Percentiles rank a stretch among this genome's conserved stretches.
phyloP scores from a whole-genome alignment of 2,113 vertebrate genomes.

The Seriola dumerili region DNA sequence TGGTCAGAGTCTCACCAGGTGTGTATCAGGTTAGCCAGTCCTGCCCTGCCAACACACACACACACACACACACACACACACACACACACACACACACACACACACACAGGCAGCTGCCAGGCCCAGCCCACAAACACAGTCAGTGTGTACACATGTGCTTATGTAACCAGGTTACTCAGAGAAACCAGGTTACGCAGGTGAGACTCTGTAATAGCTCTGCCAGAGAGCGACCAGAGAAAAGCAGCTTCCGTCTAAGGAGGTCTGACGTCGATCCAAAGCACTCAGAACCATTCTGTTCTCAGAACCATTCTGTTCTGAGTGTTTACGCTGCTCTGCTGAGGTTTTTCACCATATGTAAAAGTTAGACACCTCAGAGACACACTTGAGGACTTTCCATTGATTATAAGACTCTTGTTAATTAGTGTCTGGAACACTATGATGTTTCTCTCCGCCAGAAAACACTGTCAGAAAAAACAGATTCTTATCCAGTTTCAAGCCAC shows the following conservation, averaged over 20 bases:
- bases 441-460: too few relatives aligned
- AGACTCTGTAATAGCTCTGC: slow-evolving; percentile 27
- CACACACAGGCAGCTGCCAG: slow-evolving; percentile 23
- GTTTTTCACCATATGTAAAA: not conserved
- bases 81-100: not conserved
- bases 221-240: slow-evolving; percentile 24
- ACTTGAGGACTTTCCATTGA: not conserved
- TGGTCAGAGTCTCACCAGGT: slow-evolving; percentile 52
- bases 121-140: slow-evolving; percentile 10
- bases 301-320: not conserved
- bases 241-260: not conserved
- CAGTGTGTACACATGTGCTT: not conserved
- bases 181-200: slow-evolving; percentile 18
- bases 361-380: slow-evolving; percentile 11
- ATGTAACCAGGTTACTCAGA: slow-evolving; percentile 35
- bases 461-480: too few relatives aligned
- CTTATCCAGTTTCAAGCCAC: too few relatives aligned
- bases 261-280: not conserved
- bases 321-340: slow-evolving; percentile 8
- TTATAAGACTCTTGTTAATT: not conserved
- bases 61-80: slow-evolving; percentile 26
- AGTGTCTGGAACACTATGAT: not conserved
- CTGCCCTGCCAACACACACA: slow-evolving; percentile 32
- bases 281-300: not conserved
- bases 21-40: slow-evolving; percentile 51